Conservation (phyloP, 2,113 vertebrate genomes). For the Plecotus auritus region DNA sequence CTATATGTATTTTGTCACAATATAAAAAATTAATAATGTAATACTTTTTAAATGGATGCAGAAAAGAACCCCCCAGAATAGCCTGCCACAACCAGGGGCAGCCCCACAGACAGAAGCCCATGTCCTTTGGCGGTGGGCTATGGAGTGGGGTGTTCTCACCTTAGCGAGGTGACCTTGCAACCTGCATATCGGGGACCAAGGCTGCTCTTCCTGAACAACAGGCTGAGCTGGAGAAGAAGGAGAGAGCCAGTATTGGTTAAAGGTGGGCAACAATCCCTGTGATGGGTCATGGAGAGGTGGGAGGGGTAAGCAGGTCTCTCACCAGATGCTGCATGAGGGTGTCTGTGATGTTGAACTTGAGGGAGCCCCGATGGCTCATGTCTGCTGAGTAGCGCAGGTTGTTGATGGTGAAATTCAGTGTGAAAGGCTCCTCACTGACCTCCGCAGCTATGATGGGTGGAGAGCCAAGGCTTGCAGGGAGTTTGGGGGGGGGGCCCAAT, state of each 20-base stretch:
- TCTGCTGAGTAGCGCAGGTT: slow-evolving; percentile 64
- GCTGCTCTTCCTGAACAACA: slow-evolving; percentile 48
- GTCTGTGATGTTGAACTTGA: slow-evolving; percentile 72
- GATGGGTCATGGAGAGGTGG: rapidly evolving
- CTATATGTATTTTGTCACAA: background rate
- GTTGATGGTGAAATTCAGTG: slow-evolving; percentile 69
- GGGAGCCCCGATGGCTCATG: slow-evolving; percentile 66
- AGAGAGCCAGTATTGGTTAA: background rate
- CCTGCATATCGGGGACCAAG: slow-evolving; percentile 40
- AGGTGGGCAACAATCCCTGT: rapidly evolving
- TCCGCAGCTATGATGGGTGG: background rate
- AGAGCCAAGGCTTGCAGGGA: background rate
- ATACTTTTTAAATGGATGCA: background rate
- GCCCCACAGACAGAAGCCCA: background rate
- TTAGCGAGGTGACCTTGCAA: slow-evolving; percentile 62
- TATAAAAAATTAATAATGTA: background rate
- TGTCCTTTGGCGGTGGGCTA: rapidly evolving
- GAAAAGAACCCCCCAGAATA: background rate
- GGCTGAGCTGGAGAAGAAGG: slow-evolving; percentile 60
- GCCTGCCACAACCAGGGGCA: background rate
- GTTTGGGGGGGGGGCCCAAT: background rate
- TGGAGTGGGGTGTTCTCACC: slow-evolving; percentile 25
- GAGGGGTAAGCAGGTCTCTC: background rate
- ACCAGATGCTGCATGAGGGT: slow-evolving; percentile 73
- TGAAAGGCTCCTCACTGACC: slow-evolving; percentile 29